Evolutionary conservation across 2,113 vertebrate species (phyloP), one percentile per base, ranked within the genome.

Genomic region (Chitala chitala): DNA sequence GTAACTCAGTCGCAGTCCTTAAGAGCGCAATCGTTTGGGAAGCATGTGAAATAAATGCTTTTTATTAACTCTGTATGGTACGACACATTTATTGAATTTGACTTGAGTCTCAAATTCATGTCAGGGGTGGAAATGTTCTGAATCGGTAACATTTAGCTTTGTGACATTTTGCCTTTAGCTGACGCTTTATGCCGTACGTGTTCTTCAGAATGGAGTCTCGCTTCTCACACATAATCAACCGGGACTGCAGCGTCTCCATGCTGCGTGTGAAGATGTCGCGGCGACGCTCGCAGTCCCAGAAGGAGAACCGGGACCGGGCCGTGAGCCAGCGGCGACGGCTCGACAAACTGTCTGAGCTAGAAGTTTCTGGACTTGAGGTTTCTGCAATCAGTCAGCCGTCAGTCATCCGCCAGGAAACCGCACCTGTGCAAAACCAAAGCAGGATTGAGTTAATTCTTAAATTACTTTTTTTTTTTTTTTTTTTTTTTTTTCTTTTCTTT

Each of bases 221-320:
- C 7, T 96, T 94, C 77, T 72, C 87, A 33, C 74, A 82, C 69
- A 82, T 91, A 0, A 92, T 92, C 54, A 90, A 92, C 79, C 93
- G 91, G 75, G 87, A 96, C 84, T 75, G 84, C 78, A 98, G 93
- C 13, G 91, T 90, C 4, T 91, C 92, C 0, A 86, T 93, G 83
- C 82, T 98, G 42, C 90, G 94, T 59, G 82, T 94, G 0, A 95
- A 92, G 82, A 80, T 92, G 78, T 94, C 92, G 29, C 91, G 90
- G 13, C 88, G 95, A 48, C 90, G 90, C 64, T 97, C 95, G 1
- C 61, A 92, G 38, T 80, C 84, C 0, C 94, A 93, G 50, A 98
- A 98, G 76, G 94, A 95, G 81, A 98, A 94, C 84, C 83, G 94
- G 1, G 82, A 93, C 20, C 92, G 91, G 50, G 38, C 89, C 4